Percentiles rank a stretch among this genome's conserved stretches.
These are phyloP conservation scores for Pipistrellus pygmaeus DNA, from an alignment of 2,797 vertebrate genomes.

Conservation along the genomic window DNA sequence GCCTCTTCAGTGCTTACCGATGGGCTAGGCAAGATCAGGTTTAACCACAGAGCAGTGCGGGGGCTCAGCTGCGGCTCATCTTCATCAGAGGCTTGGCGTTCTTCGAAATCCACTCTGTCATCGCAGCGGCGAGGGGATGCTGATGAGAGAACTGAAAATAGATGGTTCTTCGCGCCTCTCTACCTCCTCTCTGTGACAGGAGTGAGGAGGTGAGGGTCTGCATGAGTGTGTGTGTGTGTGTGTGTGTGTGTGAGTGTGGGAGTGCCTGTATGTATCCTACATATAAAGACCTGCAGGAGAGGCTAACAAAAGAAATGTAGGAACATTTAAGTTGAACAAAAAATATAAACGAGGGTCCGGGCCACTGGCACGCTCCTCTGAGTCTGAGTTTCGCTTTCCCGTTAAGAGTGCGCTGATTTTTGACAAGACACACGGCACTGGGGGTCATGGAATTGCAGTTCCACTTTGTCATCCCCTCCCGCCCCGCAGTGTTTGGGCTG, in stretches of 20 bases:
- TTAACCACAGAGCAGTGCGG: constrained; percentile 86
- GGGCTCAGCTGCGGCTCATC: constrained; percentile 84
- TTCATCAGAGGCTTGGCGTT: constrained; percentile 87
- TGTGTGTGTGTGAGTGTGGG: constrained; percentile 8
- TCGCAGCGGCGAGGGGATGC: constrained; percentile 82
- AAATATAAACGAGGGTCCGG: constrained; percentile 85
- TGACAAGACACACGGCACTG: constrained; percentile 85
- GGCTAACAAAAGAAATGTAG: constrained; percentile 86
- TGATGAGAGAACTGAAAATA: constrained; percentile 89
- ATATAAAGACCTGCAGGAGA: constrained; percentile 87
- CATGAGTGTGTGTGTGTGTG: constrained; percentile 40
- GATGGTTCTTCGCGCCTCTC: constrained; percentile 85
- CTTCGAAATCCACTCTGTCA: constrained; percentile 85
- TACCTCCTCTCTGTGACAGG: constrained; percentile 88
- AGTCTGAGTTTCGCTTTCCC: constrained; percentile 85
- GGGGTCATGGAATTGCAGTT: constrained; percentile 80
- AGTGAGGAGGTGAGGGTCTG: constrained; percentile 67
- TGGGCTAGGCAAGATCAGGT: constrained; percentile 67
- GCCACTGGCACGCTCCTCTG: constrained; percentile 83
- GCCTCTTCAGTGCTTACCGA: constrained; percentile 70
- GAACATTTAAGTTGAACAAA: constrained; percentile 86
- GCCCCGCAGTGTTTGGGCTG: constrained; percentile 81
- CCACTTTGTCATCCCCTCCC: constrained; percentile 83
- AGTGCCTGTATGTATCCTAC: constrained; percentile 76
- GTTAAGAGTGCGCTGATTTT: constrained; percentile 84